Base-by-base conservation (phyloP, 2,113 vertebrate genomes). In the Myrmophylax atrothorax region DNA sequence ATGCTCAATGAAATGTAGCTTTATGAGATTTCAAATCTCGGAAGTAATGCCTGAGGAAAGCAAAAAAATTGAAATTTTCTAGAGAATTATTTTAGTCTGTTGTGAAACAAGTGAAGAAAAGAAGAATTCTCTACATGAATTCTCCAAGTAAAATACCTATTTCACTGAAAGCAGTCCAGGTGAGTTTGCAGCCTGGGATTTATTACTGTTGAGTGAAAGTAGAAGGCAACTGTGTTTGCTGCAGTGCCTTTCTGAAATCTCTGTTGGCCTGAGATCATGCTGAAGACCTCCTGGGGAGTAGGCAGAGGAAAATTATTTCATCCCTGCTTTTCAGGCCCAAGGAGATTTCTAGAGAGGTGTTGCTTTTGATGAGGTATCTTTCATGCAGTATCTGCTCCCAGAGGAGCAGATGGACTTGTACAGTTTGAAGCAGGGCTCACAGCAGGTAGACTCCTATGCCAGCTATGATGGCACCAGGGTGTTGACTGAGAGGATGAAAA, bases 241-340 rank as follows among this genome's bases (percentile, higher is more conserved):
- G 35, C 14, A 47, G 37, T 18, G 6, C 28, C 31, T 64, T 82
- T 74, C 62, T 64, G 53, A 59, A 40, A 42, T 38, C 52, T 76
- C 60, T 75, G 9, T 14, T 75, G 40, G 8, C 8, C 24, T 76
- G 60, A 28, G 18, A 35, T n/a, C 40, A 25, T 2, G 4, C 24
- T 80, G 25, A 29, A 46, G 8, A 58, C 1, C 6, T 78, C 38
- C 26, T 0, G 1, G 10, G 3, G 24, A 75, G 75, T 1, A 63
- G 49, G 26, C 20, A 77, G 0, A 25, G 17, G 44, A 3, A 82
- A 64, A 83, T 76, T 1, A 49, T 60, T 94, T 82, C 17, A 68
- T 87, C 14, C 5, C 7, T 40, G 12, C 84, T 85, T 70, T 53
- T 56, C 25, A 49, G 12, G 16, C 28, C 19, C 18, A 31, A 33